Percentiles rank a stretch among this genome's conserved stretches.
Conservation (phyloP, 2,113 vertebrate genomes). For the Bostrychus sinensis region DNA sequence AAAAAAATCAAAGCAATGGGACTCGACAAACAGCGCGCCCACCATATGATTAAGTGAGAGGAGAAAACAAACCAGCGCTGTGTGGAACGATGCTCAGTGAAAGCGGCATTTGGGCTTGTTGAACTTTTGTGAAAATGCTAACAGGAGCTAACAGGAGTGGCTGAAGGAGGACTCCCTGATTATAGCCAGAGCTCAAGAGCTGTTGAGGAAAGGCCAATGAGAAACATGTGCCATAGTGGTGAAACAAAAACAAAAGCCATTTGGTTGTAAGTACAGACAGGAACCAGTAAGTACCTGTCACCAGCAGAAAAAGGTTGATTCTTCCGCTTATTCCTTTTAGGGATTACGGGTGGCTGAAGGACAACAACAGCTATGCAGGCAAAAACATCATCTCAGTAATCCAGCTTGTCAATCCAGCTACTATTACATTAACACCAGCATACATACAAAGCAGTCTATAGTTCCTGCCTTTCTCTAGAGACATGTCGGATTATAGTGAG, state of each 20-base stretch:
- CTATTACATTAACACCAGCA: slow-evolving; percentile 4
- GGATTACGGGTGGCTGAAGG: too few relatives aligned
- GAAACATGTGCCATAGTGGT: slow-evolving; percentile 15
- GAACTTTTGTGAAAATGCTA: slow-evolving; percentile 46
- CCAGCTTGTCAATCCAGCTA: too few relatives aligned
- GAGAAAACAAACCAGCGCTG: slow-evolving; percentile 36
- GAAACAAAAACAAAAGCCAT: too few relatives aligned
- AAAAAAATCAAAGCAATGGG: slow-evolving; percentile 35
- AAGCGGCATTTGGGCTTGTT: slow-evolving; percentile 28
- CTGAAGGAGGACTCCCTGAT: slow-evolving; percentile 35
- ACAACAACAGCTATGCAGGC: too few relatives aligned
- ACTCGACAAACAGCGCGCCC: slow-evolving; percentile 37
- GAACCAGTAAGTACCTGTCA: too few relatives aligned
- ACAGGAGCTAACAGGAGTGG: slow-evolving; percentile 39
- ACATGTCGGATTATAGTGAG: slow-evolving; percentile 53
- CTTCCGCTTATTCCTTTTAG: too few relatives aligned
- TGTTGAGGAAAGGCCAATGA: slow-evolving; percentile 32
- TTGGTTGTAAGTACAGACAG: too few relatives aligned
- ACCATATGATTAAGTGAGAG: slow-evolving; percentile 51
- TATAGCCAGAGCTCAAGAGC: slow-evolving; percentile 37
- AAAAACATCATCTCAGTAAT: too few relatives aligned
- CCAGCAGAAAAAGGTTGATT: too few relatives aligned
- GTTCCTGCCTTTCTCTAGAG: slow-evolving; percentile 45
- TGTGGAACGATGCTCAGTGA: slow-evolving; percentile 4
- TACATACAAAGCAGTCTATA: slow-evolving; percentile 28